These are phyloP conservation scores for Cylloceria caligata DNA, from an alignment of 2,888 invertebrate genomes.

Conservation along the genomic window DNA sequence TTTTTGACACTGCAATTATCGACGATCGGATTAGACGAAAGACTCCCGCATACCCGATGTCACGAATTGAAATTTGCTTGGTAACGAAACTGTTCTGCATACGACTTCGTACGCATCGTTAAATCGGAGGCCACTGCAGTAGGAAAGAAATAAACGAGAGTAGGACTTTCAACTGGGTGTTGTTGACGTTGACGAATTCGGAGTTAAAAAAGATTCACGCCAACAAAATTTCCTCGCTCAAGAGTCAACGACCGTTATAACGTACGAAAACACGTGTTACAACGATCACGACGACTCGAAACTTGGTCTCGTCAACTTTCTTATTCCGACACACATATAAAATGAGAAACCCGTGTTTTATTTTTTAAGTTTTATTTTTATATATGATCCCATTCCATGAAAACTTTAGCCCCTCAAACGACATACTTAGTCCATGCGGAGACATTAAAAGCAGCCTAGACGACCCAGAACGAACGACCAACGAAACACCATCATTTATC, in stretches of 20 bases:
- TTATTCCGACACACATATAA: not conserved
- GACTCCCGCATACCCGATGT: slow-evolving; percentile 18
- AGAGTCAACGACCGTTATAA: slow-evolving; percentile 35
- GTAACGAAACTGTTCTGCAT: slow-evolving; percentile 32
- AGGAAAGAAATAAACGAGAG: not conserved
- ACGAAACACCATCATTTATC: slow-evolving; percentile 49
- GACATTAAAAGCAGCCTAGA: not conserved
- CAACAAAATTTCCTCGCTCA: slow-evolving; percentile 35
- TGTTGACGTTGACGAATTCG: slow-evolving; percentile 8
- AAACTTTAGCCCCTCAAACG: not conserved
- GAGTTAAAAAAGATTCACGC: slow-evolving; percentile 6
- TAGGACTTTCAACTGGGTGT: not conserved
- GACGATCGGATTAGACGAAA: not conserved
- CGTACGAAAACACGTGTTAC: slow-evolving; percentile 16
- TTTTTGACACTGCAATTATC: slow-evolving; percentile 8
- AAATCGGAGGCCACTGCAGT: slow-evolving; percentile 18
- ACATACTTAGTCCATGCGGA: not conserved
- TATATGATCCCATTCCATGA: not conserved
- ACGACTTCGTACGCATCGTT: slow-evolving; percentile 43
- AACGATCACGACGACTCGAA: not conserved
- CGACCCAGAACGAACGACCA: slow-evolving; percentile 56
- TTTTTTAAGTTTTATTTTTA: slow-evolving; percentile 7
- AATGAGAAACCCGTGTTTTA: not conserved
- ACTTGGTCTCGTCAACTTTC: not conserved
- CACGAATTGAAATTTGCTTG: slow-evolving; percentile 10